These are phyloP conservation scores for Lipophrys pholis DNA, from an alignment of 2,113 vertebrate species.

Conservation along the genomic window DNA sequence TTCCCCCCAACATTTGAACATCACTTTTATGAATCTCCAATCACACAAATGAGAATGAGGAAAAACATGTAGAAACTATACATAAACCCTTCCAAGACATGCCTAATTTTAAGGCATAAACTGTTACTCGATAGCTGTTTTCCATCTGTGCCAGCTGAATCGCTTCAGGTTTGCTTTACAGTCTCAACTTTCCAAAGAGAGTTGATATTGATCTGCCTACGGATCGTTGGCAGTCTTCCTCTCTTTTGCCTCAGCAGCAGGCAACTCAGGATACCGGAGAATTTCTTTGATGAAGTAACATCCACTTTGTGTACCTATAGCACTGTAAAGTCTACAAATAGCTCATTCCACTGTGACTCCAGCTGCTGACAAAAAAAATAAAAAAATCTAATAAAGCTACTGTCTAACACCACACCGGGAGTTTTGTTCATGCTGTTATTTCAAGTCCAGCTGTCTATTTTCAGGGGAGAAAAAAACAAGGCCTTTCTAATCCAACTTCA, in stretches of 20 bases:
- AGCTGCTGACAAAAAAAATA: neutral
- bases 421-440: neutral
- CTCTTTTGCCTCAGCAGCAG: neutral
- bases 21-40: too few species aligned
- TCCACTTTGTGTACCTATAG: conserved; percentile 5
- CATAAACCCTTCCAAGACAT: too few species aligned
- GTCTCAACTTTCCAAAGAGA: conserved; percentile 18
- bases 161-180: conserved; percentile 28
- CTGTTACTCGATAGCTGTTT: too few species aligned
- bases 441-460: neutral
- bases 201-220: conserved; percentile 36
- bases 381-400: neutral
- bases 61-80: too few species aligned
- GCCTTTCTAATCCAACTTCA: neutral
- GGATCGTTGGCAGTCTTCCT: conserved; percentile 31
- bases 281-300: conserved; percentile 13
- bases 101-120: too few species aligned
- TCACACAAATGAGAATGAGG: too few species aligned
- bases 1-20: too few species aligned
- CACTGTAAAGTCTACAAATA: conserved; percentile 1
- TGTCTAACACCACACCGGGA: neutral
- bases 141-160: neutral
- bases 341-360: neutral
- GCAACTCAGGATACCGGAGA: conserved; percentile 6
- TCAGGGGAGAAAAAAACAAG: neutral